phyloP scores from a whole-genome alignment of 2,113 vertebrate species.

The Tamias sibiricus region DNA sequence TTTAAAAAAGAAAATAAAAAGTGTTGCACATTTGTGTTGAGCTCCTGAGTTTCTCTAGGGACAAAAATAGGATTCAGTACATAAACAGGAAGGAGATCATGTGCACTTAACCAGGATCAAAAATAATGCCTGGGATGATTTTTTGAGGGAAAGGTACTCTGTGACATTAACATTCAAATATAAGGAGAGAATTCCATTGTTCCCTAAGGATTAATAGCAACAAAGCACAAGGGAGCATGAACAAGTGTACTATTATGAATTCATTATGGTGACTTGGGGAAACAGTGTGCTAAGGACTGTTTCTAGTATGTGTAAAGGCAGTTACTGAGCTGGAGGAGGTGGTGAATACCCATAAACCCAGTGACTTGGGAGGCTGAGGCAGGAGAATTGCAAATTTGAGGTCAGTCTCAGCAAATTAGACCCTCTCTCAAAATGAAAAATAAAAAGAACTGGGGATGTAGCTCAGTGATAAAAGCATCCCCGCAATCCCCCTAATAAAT shows the following conservation, averaged over 20 bases:
- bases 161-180: not conserved
- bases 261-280: not conserved
- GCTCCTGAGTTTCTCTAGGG: not conserved
- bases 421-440: too few relatives aligned
- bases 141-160: not conserved
- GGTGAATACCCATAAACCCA: too few relatives aligned
- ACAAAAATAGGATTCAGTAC: not conserved
- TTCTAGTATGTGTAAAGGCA: constrained; percentile 10
- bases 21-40: not conserved
- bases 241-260: not conserved
- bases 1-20: not conserved
- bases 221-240: not conserved
- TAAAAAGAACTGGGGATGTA: too few relatives aligned
- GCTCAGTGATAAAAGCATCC: too few relatives aligned
- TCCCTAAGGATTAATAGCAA: not conserved
- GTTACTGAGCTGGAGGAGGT: not conserved
- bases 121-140: not conserved
- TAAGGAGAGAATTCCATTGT: not conserved
- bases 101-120: not conserved
- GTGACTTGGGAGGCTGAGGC: too few relatives aligned
- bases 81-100: not conserved
- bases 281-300: not conserved
- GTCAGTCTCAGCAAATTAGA: too few relatives aligned
- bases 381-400: too few relatives aligned
- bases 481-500: too few relatives aligned